Percentiles rank a stretch among this genome's conserved stretches.
phyloP scores from a whole-genome alignment of 23 tunicate genomes.

The Halocynthia roretzi region DNA sequence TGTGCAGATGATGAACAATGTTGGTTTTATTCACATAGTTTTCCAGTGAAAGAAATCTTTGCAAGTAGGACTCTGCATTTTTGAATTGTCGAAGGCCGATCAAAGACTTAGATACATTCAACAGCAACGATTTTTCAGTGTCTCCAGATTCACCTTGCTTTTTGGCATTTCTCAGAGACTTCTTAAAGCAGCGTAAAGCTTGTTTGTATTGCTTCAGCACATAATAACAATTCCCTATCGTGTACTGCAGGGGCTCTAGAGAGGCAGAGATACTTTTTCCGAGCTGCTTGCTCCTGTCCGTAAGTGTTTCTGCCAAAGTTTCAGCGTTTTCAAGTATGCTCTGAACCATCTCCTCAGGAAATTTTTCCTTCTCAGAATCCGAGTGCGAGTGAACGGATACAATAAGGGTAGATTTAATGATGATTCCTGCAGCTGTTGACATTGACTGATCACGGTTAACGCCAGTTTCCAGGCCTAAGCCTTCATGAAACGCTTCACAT shows the following conservation, averaged over 20 bases:
- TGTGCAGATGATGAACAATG: background rate
- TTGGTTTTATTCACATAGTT: background rate
- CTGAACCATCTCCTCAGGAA: background rate
- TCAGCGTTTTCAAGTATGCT: conserved; percentile 3
- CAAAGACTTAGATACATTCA: conserved; percentile 11
- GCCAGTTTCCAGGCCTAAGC: conserved; percentile 6
- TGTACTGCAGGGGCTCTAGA: conserved; percentile 9
- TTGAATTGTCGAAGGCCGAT: conserved; percentile 14
- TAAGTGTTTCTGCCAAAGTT: background rate
- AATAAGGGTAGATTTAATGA: conserved; percentile 5
- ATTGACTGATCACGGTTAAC: conserved; percentile 4
- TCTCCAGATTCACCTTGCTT: conserved; percentile 1
- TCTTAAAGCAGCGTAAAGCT: conserved; percentile 13
- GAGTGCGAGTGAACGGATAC: conserved; percentile 9
- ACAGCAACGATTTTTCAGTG: conserved; percentile 1
- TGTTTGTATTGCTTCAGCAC: conserved; percentile 1
- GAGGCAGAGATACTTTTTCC: background rate
- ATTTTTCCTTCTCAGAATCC: background rate
- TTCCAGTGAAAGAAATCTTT: background rate
- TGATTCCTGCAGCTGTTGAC: conserved; percentile 6
- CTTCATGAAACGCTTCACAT: conserved; percentile 21
- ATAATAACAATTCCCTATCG: conserved; percentile 11
- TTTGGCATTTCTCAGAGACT: conserved; percentile 7
- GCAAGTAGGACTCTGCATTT: conserved; percentile 2
- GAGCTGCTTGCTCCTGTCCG: background rate